Conservation (phyloP, 2,113 vertebrate genomes). For the Heterotis niloticus region DNA sequence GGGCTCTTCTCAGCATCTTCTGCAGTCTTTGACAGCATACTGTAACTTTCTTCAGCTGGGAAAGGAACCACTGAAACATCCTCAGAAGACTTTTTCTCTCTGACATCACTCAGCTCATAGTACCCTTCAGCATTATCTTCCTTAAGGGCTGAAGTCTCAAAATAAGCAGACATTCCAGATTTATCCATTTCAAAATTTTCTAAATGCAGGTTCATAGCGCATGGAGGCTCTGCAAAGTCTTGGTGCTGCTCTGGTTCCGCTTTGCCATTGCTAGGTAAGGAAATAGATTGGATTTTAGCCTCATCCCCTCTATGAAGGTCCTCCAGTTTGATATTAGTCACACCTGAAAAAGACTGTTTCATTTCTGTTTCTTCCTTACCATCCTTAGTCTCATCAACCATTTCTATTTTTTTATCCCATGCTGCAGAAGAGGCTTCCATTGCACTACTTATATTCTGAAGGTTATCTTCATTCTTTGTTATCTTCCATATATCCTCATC, state of each 20-base stretch:
- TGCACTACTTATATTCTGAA: not conserved
- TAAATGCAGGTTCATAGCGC: conserved; percentile 31
- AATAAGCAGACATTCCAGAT: conserved; percentile 96
- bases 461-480: conserved; percentile 23
- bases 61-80: conserved; percentile 33
- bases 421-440: conserved; percentile 25
- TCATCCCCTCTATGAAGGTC: not conserved
- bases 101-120: conserved; percentile 87
- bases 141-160: conserved; percentile 90
- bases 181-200: conserved; percentile 70
- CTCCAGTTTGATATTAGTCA: not conserved
- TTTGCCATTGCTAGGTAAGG: conserved; percentile 24
- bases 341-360: conserved; percentile 11
- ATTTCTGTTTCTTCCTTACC: conserved; percentile 22
- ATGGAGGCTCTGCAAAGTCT: conserved; percentile 7
- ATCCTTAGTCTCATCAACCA: not conserved
- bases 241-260: conserved; percentile 10
- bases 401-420: conserved; percentile 19
- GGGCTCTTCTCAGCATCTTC: conserved; percentile 66
- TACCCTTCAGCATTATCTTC: conserved; percentile 80
- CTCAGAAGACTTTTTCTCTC: conserved; percentile 64
- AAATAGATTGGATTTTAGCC: not conserved
- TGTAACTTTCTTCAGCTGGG: conserved; percentile 75
- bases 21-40: conserved; percentile 64
- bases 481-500: conserved; percentile 34